Evolutionary conservation across 2,113 vertebrate species (phyloP).

Genomic region (Genyomyrus donnyi): DNA sequence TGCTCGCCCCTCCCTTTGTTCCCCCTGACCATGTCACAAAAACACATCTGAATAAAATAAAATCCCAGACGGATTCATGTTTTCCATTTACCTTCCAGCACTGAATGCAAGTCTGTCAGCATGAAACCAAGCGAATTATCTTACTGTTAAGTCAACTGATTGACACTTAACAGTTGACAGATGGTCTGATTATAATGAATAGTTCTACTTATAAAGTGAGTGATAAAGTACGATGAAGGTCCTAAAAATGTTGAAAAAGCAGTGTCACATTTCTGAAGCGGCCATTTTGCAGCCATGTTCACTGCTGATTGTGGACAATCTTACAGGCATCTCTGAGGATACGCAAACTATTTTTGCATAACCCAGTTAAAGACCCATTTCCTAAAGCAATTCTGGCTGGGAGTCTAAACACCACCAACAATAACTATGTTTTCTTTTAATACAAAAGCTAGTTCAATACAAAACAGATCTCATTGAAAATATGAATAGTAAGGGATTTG

Average conservation of each 20-base stretch:
- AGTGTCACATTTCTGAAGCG: neutral
- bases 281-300: neutral
- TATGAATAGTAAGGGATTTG: neutral
- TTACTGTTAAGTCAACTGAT: neutral
- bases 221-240: neutral
- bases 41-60: neutral
- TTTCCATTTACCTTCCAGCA: neutral
- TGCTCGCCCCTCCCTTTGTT: neutral
- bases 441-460: neutral
- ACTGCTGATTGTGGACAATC: slow-evolving; percentile 2
- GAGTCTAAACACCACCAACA: slow-evolving; percentile 1
- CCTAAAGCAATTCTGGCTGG: slow-evolving; percentile 14
- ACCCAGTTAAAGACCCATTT: slow-evolving; percentile 25
- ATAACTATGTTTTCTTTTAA: neutral
- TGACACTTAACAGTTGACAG: neutral
- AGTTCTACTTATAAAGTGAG: neutral
- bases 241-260: neutral
- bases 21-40: neutral
- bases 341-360: slow-evolving; percentile 23
- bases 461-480: neutral
- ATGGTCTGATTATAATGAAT: neutral
- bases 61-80: neutral
- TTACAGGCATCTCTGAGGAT: slow-evolving; percentile 21
- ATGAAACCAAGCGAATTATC: neutral
- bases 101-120: neutral